Evolutionary conservation across 2,113 vertebrate genomes (phyloP), one percentile per base, ranked within the genome.

Genomic region (Bombycilla garrulus): DNA sequence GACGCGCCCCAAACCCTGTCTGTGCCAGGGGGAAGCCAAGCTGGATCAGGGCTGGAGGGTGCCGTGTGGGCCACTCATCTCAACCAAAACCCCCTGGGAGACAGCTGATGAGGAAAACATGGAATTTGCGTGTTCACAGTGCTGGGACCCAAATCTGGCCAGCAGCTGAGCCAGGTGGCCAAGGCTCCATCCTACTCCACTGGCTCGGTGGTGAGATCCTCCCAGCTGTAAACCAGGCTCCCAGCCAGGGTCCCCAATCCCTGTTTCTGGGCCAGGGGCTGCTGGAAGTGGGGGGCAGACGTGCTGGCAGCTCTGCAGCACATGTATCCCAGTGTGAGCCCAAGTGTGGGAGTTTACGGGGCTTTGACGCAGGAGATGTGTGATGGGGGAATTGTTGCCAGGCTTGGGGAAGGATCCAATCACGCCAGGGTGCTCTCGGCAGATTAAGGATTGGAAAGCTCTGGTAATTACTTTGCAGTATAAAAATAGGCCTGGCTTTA

Each of bases 391-490:
- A 92, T 50, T 93, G 87, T 92, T 94, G 87, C 92, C 94, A 93
- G 93, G 92, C 92, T 94, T 16, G 1, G 80, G 83, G 94, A 95
- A 69, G 91, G 76, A 94, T 92, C 94, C 95, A 95, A 95, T 96
- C 93, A 2, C 88, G 53, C 72, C 4, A 9, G 92, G 90, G 90
- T 90, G 85, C 93, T 92, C 90, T 94, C 54, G 0, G 82, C 90
- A 92, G 95, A 96, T 97, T 96, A 96, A 94, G 93, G 86, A 91
- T 69, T 87, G 95, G 94, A 95, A 95, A 81, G 93, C 95, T 77
- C 88, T 86, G 80, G 96, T 95, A 97, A 97, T 96, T 95, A 96
- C 89, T 97, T 83, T 95, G 93, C 78, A 65, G 94, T 58, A 76
- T 86, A 97, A 95, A 96, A 97, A 97, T 95, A 96, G 92, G 78